Conservation (phyloP, 2,113 vertebrate genomes). For the Ictalurus punctatus region DNA sequence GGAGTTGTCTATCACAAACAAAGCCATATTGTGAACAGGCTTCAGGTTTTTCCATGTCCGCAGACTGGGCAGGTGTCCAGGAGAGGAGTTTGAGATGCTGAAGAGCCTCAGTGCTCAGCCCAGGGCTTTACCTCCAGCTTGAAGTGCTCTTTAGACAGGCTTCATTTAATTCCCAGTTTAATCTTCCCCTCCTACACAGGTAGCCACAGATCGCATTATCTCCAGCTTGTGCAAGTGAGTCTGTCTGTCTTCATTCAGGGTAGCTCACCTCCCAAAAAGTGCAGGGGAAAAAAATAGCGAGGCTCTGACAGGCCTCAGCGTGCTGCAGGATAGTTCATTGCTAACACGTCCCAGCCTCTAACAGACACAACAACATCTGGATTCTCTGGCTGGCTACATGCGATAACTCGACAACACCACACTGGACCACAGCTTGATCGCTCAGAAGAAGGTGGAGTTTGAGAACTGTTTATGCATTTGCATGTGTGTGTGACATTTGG, state of each 20-base stretch:
- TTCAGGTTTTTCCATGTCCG: conserved; percentile 70
- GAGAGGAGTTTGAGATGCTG: conserved; percentile 48
- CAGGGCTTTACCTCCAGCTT: conserved; percentile 68
- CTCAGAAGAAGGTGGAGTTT: conserved; percentile 10
- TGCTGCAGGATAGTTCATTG: conserved; percentile 13
- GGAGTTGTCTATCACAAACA: conserved; percentile 67
- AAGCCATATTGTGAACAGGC: conserved; percentile 73
- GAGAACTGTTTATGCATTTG: conserved; percentile 12
- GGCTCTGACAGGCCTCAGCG: conserved; percentile 15
- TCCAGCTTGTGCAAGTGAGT: conserved; percentile 63
- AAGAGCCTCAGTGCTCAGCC: conserved; percentile 62
- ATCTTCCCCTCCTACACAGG: conserved; percentile 64
- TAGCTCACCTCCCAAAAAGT: conserved; percentile 64
- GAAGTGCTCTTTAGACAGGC: conserved; percentile 71
- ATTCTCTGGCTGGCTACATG: conserved; percentile 16
- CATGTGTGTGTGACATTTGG: conserved; percentile 17
- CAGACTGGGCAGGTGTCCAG: conserved; percentile 69
- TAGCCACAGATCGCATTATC: conserved; percentile 66
- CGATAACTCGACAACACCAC: conserved; percentile 36
- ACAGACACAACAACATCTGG: conserved; percentile 42
- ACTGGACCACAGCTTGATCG: not conserved
- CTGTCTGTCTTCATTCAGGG: conserved; percentile 51
- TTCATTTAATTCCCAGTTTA: conserved; percentile 79
- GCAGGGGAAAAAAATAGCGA: conserved; percentile 57
- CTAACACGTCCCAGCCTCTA: conserved; percentile 15